phyloP scores from a whole-genome alignment of 30 jellyfish, hydroid and myxozoan genomes.

The Aurelia sp. region DNA sequence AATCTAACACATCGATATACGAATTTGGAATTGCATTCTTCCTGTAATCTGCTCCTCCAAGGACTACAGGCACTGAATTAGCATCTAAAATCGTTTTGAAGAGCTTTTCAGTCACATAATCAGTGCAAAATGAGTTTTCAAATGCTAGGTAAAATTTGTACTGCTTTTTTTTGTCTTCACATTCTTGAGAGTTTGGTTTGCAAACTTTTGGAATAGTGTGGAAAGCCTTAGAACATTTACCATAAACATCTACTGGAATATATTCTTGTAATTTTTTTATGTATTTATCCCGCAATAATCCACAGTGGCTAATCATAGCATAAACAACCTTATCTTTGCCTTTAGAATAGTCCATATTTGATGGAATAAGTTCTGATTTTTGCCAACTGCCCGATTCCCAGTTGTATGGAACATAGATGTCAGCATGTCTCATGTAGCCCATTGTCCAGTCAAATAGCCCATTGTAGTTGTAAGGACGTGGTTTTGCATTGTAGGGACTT shows the following conservation, averaged over 20 bases:
- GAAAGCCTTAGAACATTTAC: slow-evolving; percentile 78
- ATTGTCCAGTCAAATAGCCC: slow-evolving; percentile 92
- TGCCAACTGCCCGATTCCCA: slow-evolving; percentile 99
- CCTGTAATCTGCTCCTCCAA: slow-evolving; percentile 91
- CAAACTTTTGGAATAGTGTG: slow-evolving; percentile 74
- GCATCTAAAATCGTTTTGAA: slow-evolving; percentile 80
- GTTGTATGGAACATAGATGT: slow-evolving; percentile 83
- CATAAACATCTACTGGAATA: slow-evolving; percentile 75
- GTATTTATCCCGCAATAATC: slow-evolving; percentile 85
- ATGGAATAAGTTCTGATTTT: slow-evolving; percentile 7
- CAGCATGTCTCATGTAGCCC: slow-evolving; percentile 85
- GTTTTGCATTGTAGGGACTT: slow-evolving; percentile 79
- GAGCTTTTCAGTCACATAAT: slow-evolving; percentile 74
- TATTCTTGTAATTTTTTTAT: slow-evolving; percentile 69
- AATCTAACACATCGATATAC: slow-evolving; percentile 65
- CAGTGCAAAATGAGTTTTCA: slow-evolving; percentile 85
- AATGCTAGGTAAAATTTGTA: slow-evolving; percentile 87
- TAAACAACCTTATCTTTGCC: slow-evolving; percentile 77
- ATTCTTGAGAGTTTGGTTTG: slow-evolving; percentile 42
- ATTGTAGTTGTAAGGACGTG: slow-evolving; percentile 73
- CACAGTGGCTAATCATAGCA: slow-evolving; percentile 87
- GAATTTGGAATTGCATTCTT: slow-evolving; percentile 72
- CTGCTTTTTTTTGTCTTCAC: slow-evolving; percentile 51
- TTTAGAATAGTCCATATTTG: slow-evolving; percentile 59
- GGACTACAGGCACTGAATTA: slow-evolving; percentile 83